A percentile compares a stretch with the other conserved stretches of the same genome.
Evolutionary conservation across 2,888 invertebrate species (phyloP).

Genomic region (Drosophila birchii): DNA sequence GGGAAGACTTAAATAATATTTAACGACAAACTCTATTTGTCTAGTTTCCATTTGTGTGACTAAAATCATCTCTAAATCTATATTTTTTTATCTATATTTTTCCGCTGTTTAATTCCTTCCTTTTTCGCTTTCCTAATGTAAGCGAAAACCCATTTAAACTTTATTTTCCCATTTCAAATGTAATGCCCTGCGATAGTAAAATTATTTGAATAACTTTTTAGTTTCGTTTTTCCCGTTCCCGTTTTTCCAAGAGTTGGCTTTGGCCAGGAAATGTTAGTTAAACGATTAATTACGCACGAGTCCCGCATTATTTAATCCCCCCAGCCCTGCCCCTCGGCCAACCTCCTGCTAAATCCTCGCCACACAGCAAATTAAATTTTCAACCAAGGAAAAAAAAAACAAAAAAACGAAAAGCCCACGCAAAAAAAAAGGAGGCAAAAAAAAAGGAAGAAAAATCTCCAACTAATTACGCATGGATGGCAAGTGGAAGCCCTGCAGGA

Average conservation of each 20-base stretch:
- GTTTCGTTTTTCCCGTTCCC: neutral
- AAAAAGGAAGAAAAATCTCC: conserved; percentile 37
- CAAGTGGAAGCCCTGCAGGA: conserved; percentile 54
- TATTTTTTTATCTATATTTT: neutral
- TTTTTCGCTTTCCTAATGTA: neutral
- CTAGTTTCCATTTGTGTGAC: neutral
- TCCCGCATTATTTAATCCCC: conserved; percentile 44
- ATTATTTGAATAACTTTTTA: conserved; percentile 52
- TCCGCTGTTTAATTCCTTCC: neutral
- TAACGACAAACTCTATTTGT: no score
- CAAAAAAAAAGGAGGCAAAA: neutral
- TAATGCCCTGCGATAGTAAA: conserved; percentile 50
- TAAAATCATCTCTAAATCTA: neutral
- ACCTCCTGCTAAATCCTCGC: neutral
- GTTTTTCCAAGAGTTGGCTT: conserved; percentile 45
- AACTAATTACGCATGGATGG: conserved; percentile 79
- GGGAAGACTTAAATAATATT: no score
- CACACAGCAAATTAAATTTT: conserved; percentile 65
- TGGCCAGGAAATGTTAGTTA: conserved; percentile 65
- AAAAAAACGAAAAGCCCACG: conserved; percentile 39
- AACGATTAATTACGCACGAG: conserved; percentile 74
- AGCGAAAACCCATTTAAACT: conserved; percentile 34
- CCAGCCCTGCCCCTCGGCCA: neutral
- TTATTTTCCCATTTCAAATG: conserved; percentile 20
- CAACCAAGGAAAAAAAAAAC: conserved; percentile 7